These are phyloP conservation scores for Xenotilapia longispinis DNA, from an alignment of 2,113 vertebrate genomes.

Conservation along the genomic window DNA sequence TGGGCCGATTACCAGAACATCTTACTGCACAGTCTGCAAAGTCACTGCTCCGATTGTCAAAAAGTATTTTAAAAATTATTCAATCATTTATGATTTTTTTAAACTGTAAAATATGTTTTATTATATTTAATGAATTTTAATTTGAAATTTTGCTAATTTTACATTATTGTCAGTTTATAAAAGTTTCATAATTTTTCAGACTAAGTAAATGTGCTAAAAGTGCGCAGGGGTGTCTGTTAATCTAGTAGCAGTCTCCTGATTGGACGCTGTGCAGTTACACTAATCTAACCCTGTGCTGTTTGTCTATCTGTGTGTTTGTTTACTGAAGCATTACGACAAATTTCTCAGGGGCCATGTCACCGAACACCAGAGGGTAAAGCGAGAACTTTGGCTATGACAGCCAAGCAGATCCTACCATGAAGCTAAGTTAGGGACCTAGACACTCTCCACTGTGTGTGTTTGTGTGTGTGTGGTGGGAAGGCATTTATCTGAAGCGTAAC, in stretches of 20 bases:
- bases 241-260: not conserved
- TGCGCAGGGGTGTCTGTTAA: rapidly evolving
- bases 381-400: not conserved
- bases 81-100: not conserved
- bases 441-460: not conserved
- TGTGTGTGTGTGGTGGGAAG: not conserved
- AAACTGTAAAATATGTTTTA: not conserved
- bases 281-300: not conserved
- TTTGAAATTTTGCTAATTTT: not conserved
- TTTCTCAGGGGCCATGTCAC: constrained; percentile 15
- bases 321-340: not conserved
- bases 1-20: rapidly evolving
- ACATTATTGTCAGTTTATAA: not conserved
- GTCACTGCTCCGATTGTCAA: rapidly evolving
- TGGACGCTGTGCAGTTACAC: not conserved
- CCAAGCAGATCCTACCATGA: not conserved
- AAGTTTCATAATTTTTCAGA: not conserved
- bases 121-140: not conserved
- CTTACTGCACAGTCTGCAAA: rapidly evolving
- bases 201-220: not conserved
- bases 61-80: not conserved
- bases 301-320: constrained; percentile 1
- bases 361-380: not conserved
- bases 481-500: constrained; percentile 7
- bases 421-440: constrained; percentile 1